Base-by-base conservation (phyloP, 2,888 invertebrate species). In the Idaea biselata region DNA sequence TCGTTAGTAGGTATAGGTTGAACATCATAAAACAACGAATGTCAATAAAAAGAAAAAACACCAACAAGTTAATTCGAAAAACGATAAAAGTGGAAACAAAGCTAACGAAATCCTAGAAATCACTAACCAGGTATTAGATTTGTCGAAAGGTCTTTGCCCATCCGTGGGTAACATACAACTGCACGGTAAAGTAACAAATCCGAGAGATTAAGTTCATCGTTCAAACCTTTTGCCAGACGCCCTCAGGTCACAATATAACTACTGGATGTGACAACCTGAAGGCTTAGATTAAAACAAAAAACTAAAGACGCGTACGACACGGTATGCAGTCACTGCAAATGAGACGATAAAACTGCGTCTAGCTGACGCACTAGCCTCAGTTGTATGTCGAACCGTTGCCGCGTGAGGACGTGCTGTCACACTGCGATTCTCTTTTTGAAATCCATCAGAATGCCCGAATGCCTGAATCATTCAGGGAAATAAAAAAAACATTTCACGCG, bases 201-300 rank as follows among this genome's bases (percentile, higher is more conserved):
- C 61, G 59, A 56, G 53, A 59, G 60, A 60, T 59, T 64, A 63
- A 66, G 68, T 66, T 68, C 68, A 68, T 68, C 68, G 68, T 64
- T 68, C 68, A 67, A 68, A 68, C 68, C 66, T 68, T 64, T 64
- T 59, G 55, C 63, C 67, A 67, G 65, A 67, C 67, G 64, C 18
- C 55, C 44, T 55, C 57, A 61, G 44, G 0, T 58, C n/a, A n/a
- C 0, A 65, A 60, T 31, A n/a, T 44, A 60, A 44, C 18, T 18
- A 59, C 62, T 66, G 59, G 63, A 66, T 55, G 16, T 7, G 66
- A 58, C 63, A 55, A 4, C 25, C n/a, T n/a, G n/a, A n/a, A n/a
- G 25, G 25, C 25, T 25, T n/a, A n/a, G n/a, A n/a, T n/a, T n/a
- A n/a, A n/a, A n/a, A n/a, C n/a, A n/a, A n/a, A n/a, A n/a, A n/a